Evolutionary conservation across 2,797 vertebrate species (phyloP).

Genomic region (Enteromius fasciolatus): DNA sequence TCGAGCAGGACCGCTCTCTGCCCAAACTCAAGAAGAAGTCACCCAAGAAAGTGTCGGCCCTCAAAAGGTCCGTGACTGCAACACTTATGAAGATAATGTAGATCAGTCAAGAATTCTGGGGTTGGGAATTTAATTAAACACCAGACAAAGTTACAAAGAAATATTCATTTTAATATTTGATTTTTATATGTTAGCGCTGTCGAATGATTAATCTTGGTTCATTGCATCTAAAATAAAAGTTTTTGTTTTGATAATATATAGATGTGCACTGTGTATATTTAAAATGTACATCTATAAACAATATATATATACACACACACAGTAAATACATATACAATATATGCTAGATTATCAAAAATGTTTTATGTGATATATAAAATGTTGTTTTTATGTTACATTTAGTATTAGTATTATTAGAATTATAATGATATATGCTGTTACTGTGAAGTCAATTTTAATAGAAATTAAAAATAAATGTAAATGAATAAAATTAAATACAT

Average conservation of each 20-base stretch:
- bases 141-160: neutral
- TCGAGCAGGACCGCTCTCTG: conserved; percentile 93
- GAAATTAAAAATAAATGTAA: neutral
- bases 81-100: neutral
- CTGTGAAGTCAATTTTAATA: neutral
- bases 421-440: neutral
- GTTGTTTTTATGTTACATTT: no score
- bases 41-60: conserved; percentile 92
- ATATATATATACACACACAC: no score
- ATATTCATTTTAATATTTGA: neutral
- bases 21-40: conserved; percentile 97
- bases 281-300: no score
- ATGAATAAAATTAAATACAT: neutral
- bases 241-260: no score
- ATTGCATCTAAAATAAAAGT: no score
- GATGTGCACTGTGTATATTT: no score
- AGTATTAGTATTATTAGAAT: accelerated
- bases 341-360: neutral
- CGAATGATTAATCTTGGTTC: no score
- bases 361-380: neutral
- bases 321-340: no score
- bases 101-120: neutral
- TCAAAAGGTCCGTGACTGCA: conserved; percentile 85
- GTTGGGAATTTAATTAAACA: neutral
- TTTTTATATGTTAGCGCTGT: neutral